These are phyloP conservation scores for Hippopotamus amphibius DNA, from an alignment of 2,113 vertebrate genomes.

Conservation along the genomic window DNA sequence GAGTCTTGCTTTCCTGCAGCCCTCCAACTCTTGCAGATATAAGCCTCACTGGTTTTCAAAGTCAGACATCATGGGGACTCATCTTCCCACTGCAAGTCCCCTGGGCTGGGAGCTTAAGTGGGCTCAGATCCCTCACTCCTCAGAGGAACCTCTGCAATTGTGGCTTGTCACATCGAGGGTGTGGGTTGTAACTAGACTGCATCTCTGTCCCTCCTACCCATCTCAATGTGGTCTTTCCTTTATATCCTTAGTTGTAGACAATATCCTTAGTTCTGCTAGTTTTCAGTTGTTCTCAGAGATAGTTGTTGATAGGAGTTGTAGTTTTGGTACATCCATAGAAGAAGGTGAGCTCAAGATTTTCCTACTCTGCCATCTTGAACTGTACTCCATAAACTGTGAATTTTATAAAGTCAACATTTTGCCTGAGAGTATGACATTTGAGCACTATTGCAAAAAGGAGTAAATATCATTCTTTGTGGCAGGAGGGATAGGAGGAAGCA, in stretches of 20 bases:
- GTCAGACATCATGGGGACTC: neutral
- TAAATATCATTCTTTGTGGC: neutral
- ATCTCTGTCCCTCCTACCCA: neutral
- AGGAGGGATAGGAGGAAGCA: neutral
- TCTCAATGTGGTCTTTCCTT: neutral
- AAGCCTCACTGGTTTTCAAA: neutral
- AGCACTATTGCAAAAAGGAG: neutral
- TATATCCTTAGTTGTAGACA: neutral
- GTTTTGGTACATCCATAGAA: neutral
- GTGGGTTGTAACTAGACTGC: neutral
- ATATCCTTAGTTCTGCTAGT: neutral
- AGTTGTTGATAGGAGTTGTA: neutral
- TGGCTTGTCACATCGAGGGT: fast-evolving
- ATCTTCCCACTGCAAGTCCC: neutral
- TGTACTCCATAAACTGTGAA: neutral
- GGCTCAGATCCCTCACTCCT: neutral
- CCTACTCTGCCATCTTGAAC: neutral
- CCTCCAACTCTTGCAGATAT: neutral
- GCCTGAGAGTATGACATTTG: neutral
- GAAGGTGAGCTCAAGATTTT: neutral
- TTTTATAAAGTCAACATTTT: neutral
- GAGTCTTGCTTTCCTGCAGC: neutral
- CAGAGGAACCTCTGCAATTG: neutral
- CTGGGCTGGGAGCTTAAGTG: neutral
- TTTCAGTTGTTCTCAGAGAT: neutral